Conservation (phyloP, 2,797 vertebrate genomes). For the Lycodopsis pacificus region DNA sequence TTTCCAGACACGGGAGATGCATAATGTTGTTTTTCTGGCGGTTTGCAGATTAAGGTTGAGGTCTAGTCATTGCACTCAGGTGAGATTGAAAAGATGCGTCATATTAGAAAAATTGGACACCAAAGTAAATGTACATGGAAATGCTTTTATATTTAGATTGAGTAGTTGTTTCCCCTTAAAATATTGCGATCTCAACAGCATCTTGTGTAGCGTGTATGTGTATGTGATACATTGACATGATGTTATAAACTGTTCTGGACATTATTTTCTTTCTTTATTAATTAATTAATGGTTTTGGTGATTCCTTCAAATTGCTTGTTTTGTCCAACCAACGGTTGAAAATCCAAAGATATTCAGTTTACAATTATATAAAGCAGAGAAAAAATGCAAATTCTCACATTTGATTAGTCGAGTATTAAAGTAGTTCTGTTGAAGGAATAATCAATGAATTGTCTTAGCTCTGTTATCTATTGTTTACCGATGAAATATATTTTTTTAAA, state of each 20-base stretch:
- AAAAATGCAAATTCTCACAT: background rate
- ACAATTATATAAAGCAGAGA: background rate
- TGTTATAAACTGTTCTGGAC: background rate
- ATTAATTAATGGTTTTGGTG: background rate
- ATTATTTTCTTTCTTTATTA: background rate
- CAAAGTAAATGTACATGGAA: background rate
- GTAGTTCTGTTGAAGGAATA: background rate
- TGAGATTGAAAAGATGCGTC: background rate
- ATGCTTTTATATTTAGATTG: background rate
- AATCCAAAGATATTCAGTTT: background rate
- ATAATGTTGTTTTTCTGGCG: constrained; percentile 16
- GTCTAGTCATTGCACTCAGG: constrained; percentile 1
- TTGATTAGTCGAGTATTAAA: background rate
- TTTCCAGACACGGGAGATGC: constrained; percentile 18
- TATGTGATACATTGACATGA: background rate
- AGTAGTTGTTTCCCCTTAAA: background rate
- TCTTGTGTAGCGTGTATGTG: background rate
- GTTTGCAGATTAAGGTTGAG: constrained; percentile 14
- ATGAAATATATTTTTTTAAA: background rate
- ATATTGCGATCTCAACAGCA: background rate
- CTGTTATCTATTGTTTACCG: background rate
- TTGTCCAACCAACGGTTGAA: background rate
- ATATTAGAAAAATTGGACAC: background rate
- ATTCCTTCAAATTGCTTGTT: background rate
- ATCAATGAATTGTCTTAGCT: background rate